Evolutionary conservation across 2,797 vertebrate species (phyloP), one percentile per base, ranked within the genome.

Genomic region (Lemur catta): DNA sequence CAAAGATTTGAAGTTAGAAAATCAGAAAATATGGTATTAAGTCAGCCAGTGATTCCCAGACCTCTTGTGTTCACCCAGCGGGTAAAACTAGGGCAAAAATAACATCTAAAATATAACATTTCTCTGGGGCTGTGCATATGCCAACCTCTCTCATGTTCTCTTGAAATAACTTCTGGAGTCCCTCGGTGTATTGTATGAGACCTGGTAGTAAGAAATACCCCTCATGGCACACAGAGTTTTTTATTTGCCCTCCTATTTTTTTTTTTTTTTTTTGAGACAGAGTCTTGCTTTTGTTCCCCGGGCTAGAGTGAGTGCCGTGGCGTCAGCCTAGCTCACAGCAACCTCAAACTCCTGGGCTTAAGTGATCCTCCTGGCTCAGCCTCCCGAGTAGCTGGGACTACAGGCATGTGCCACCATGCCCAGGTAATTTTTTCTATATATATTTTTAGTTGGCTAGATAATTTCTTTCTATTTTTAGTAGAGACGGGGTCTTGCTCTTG

Each of bases 1-100:
- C 55, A 33, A 75, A 79, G 38, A 20, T 76, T 84, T 92, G 76
- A 95, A 95, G 35, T 85, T 90, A 52, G 20, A 91, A 59, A 94
- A 76, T 76, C 55, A 88, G 41, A 95, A 92, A 92, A 91, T 67
- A 50, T 1, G 3, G 11, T 78, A 33, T 50, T 41, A 93, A 59
- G 41, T 20, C 63, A 82, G 9, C 26, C 52, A 63, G 14, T 75
- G 55, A 72, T 92, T 93, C 38, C 35, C 30, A 76, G 78, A 82
- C 11, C 35, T 4, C 35, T 41, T 87, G 50, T 78, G n/a, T 85
- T 84, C 88, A 91, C 38, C 81, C 9, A 91, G 46, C 17, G 7
- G 10, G 15, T 71, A 50, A 94, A 91, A 82, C 30, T 43, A 89
- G 67, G 80, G 18, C 30, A 41, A 89, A 86, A 87, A n/a, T 74